Percentiles rank a stretch among this genome's conserved stretches.
These are phyloP conservation scores for Spisula solida DNA, from an alignment of 2,888 invertebrate genomes.

Conservation along the genomic window DNA sequence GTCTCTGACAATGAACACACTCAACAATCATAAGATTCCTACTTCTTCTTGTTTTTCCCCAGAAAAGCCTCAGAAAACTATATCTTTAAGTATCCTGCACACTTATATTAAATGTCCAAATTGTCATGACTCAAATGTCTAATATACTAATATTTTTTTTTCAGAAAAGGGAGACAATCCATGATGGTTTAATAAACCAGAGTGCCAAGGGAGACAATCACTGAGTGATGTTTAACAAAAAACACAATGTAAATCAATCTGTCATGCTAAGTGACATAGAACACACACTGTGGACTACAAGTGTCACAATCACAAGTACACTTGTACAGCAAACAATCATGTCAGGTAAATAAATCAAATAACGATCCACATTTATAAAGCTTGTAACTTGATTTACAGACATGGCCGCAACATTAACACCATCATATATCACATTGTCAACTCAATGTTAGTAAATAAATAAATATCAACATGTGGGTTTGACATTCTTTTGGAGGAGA, in stretches of 20 bases:
- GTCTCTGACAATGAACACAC: too few species aligned
- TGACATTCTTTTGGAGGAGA: too few species aligned
- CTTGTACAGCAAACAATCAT: too few species aligned
- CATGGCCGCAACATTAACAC: too few species aligned
- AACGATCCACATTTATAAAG: background rate
- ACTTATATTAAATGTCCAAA: too few species aligned
- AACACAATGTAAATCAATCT: background rate
- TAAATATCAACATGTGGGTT: background rate
- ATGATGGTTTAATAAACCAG: background rate
- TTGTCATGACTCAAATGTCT: too few species aligned
- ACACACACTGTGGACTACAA: background rate
- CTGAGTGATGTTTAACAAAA: background rate
- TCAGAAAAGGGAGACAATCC: background rate
- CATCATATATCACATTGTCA: background rate
- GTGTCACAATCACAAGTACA: background rate
- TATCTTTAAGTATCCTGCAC: too few species aligned
- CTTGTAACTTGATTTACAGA: background rate
- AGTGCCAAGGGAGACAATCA: background rate
- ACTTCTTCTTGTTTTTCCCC: too few species aligned
- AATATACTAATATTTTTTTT: too few species aligned
- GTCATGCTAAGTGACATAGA: background rate
- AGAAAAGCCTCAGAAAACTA: too few species aligned
- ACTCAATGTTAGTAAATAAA: conserved; percentile 2
- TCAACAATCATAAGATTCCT: too few species aligned
- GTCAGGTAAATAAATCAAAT: background rate